Evolutionary conservation across 2,797 vertebrate genomes (phyloP).

Genomic region (Arremon aurantiirostris): DNA sequence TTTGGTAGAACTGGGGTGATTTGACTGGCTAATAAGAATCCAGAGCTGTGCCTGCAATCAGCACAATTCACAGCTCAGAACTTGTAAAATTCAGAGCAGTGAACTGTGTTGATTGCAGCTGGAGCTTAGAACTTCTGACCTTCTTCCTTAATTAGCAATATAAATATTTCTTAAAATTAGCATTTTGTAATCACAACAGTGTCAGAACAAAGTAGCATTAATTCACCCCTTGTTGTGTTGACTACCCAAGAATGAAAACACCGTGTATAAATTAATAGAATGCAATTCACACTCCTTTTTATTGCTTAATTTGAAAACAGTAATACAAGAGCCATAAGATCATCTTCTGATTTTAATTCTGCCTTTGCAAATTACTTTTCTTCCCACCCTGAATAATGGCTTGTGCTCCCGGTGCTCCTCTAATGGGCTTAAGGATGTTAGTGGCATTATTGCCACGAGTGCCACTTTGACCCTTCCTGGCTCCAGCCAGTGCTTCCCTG

Average conservation of each 20-base stretch:
- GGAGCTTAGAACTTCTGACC: constrained; percentile 47
- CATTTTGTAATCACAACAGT: constrained; percentile 62
- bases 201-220: constrained; percentile 55
- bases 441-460: background rate
- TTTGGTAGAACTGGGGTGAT: constrained; percentile 29
- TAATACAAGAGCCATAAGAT: constrained; percentile 21
- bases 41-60: constrained; percentile 27
- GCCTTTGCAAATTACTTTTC: background rate
- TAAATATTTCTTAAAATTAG: constrained; percentile 67
- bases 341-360: constrained; percentile 44
- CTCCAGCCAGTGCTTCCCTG: background rate
- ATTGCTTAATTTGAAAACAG: constrained; percentile 61
- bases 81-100: constrained; percentile 43
- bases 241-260: constrained; percentile 38
- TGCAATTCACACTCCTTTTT: constrained; percentile 28
- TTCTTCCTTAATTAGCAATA: constrained; percentile 66
- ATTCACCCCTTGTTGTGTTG: constrained; percentile 43
- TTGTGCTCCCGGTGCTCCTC: background rate
- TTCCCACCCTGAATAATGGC: background rate
- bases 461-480: background rate
- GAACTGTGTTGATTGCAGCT: constrained; percentile 52
- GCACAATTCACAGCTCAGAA: constrained; percentile 50
- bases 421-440: background rate
- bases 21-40: constrained; percentile 34
- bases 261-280: constrained; percentile 17